These are phyloP conservation scores for Dascyllus trimaculatus DNA, from an alignment of 2,113 vertebrate species.

Conservation along the genomic window DNA sequence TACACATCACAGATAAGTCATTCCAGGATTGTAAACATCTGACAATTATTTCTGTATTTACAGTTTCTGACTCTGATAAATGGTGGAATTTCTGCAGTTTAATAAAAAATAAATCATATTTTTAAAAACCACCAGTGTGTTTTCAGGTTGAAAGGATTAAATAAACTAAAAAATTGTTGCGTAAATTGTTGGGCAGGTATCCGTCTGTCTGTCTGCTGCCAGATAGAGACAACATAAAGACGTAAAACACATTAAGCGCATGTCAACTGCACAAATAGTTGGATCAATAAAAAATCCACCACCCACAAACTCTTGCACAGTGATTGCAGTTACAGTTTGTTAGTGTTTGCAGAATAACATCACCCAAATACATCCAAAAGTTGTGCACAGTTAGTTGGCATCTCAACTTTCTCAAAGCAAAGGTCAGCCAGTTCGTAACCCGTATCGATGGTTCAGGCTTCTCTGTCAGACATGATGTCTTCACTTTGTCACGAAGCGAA, in stretches of 20 bases:
- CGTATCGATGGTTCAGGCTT: neutral
- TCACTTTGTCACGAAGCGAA: neutral
- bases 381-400: neutral
- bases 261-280: neutral
- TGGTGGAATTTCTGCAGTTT: no score
- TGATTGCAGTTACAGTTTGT: neutral
- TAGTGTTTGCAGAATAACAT: neutral
- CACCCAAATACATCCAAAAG: neutral
- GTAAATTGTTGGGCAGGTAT: no score
- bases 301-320: neutral
- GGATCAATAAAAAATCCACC: neutral
- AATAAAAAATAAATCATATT: no score
- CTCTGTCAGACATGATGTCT: constrained; percentile 1
- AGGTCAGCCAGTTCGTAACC: constrained; percentile 1
- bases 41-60: no score
- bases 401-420: neutral
- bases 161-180: no score
- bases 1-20: no score
- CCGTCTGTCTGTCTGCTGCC: no score
- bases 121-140: no score
- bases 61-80: no score
- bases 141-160: no score
- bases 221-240: no score
- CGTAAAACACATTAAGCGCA: neutral
- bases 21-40: no score